Evolutionary conservation across 2,888 invertebrate species (phyloP).

Genomic region (Anorthoa munda): DNA sequence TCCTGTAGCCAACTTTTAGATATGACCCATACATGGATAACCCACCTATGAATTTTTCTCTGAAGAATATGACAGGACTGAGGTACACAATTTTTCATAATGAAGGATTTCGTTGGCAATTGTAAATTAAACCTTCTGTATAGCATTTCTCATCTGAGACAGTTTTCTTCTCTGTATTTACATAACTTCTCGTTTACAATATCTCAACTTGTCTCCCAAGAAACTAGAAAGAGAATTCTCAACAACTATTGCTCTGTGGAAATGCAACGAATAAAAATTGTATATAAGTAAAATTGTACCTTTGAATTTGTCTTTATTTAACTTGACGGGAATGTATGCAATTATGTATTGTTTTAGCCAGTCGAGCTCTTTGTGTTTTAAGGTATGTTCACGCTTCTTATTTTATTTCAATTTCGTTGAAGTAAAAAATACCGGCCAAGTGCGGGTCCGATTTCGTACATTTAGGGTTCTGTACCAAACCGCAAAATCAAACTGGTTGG

Average conservation of each 20-base stretch:
- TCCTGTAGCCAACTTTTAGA: no score
- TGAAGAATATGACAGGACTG: not conserved
- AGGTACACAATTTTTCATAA: not conserved
- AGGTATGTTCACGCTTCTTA: not conserved
- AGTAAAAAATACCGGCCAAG: no score
- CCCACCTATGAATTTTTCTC: no score
- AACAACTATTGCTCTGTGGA: conserved; percentile 5
- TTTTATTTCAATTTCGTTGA: not conserved
- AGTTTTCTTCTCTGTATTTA: conserved; percentile 4
- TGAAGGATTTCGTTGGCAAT: not conserved
- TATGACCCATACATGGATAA: no score
- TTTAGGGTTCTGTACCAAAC: no score
- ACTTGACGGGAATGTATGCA: not conserved
- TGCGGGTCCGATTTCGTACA: no score
- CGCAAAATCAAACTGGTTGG: no score
- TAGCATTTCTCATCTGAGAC: not conserved
- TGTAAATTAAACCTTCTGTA: not conserved
- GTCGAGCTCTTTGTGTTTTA: no score
- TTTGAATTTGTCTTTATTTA: conserved; percentile 9
- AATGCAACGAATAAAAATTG: conserved; percentile 15
- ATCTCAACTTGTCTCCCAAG: conserved; percentile 9
- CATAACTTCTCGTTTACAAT: conserved; percentile 23
- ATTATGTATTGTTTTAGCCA: not conserved
- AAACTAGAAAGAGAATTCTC: not conserved
- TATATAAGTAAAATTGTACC: not conserved